These are phyloP conservation scores for Meta bourneti DNA, from an alignment of 2,888 invertebrate genomes.

Conservation along the genomic window DNA sequence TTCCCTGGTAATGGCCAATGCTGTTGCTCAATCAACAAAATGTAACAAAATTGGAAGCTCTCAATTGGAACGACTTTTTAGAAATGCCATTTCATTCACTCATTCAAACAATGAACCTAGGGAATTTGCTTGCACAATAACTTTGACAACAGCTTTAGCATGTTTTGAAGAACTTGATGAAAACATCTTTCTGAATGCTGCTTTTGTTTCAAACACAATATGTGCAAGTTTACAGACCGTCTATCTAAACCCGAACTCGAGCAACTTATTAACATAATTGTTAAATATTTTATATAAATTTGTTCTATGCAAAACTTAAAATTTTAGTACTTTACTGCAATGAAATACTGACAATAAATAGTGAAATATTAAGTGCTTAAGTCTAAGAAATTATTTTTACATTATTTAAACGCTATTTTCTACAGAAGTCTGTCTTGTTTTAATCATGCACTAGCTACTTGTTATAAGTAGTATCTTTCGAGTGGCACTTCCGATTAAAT, in stretches of 20 bases:
- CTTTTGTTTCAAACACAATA: slow-evolving; percentile 21
- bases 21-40: slow-evolving; percentile 12
- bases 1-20: slow-evolving; percentile 4
- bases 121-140: slow-evolving; percentile 45
- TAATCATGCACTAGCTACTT: too few relatives aligned
- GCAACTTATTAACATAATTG: too few relatives aligned
- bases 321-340: too few relatives aligned
- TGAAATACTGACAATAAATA: too few relatives aligned
- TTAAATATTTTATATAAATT: not conserved
- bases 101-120: slow-evolving; percentile 6
- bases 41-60: not conserved
- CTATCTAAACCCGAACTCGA: not conserved
- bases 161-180: slow-evolving; percentile 27
- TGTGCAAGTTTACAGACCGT: slow-evolving; percentile 5
- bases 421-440: too few relatives aligned
- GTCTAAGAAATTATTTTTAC: too few relatives aligned
- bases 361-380: too few relatives aligned
- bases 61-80: slow-evolving; percentile 10
- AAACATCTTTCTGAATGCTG: slow-evolving; percentile 1
- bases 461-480: too few relatives aligned
- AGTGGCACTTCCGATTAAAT: too few relatives aligned
- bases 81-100: slow-evolving; percentile 35
- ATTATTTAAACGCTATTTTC: too few relatives aligned
- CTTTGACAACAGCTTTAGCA: slow-evolving; percentile 36
- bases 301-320: too few relatives aligned